These are phyloP conservation scores for Nerophis ophidion DNA, from an alignment of 2,113 vertebrate species.

Conservation along the genomic window DNA sequence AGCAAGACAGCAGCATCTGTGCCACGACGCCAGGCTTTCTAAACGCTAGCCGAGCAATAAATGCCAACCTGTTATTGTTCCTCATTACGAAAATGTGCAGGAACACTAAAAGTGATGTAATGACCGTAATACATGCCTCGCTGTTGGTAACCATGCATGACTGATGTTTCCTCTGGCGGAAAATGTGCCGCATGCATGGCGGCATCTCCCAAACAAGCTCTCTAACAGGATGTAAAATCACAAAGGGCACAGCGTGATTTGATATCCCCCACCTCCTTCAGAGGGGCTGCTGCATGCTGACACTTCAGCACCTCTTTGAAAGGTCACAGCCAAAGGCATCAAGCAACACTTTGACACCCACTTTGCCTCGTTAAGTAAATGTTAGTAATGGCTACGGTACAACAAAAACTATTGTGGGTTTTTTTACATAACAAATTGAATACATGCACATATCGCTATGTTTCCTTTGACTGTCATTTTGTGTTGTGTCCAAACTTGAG, in stretches of 20 bases:
- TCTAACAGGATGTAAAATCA: slow-evolving; percentile 25
- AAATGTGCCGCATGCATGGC: background rate
- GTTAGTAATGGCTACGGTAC: background rate
- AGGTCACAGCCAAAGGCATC: slow-evolving; percentile 38
- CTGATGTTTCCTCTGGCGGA: slow-evolving; percentile 25
- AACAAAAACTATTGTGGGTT: no score
- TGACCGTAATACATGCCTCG: background rate
- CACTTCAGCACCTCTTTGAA: slow-evolving; percentile 26
- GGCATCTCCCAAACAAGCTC: slow-evolving; percentile 19
- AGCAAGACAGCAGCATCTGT: slow-evolving; percentile 18
- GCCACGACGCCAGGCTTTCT: slow-evolving; percentile 5
- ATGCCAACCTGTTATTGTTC: slow-evolving; percentile 17
- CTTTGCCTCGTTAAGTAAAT: background rate
- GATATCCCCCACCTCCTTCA: background rate
- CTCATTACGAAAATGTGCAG: slow-evolving; percentile 15
- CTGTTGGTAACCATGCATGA: slow-evolving; percentile 16
- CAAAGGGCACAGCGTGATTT: slow-evolving; percentile 26
- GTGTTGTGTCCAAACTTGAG: no score
- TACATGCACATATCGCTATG: no score
- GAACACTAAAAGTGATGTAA: slow-evolving; percentile 20
- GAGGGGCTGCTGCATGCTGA: slow-evolving; percentile 12
- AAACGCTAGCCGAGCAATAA: slow-evolving; percentile 11
- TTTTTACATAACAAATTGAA: no score
- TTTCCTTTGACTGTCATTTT: no score
- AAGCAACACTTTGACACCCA: slow-evolving; percentile 2